Evolutionary conservation across 2,888 invertebrate species (phyloP).

Genomic region (Cataglyphis cursor): DNA sequence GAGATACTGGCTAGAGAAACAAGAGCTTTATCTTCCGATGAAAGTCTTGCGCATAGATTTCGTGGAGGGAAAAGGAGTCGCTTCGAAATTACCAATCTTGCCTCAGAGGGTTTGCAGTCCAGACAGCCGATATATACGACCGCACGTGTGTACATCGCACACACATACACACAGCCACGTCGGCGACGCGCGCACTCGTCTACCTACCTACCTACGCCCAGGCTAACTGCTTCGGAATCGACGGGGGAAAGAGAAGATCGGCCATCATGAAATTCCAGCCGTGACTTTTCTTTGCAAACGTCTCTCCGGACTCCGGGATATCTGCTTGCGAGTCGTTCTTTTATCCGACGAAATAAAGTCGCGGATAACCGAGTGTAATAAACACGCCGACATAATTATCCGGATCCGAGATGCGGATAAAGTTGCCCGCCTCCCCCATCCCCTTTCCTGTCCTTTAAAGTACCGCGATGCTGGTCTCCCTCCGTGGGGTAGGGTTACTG

Average conservation of each 20-base stretch:
- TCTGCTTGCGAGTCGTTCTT: constrained; percentile 11
- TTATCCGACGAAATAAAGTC: constrained; percentile 75
- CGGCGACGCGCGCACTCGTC: constrained; percentile 30
- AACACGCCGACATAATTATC: constrained; percentile 83
- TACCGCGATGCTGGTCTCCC: constrained; percentile 29
- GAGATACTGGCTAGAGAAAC: constrained; percentile 67
- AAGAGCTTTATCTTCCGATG: constrained; percentile 75
- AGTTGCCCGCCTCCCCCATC: constrained; percentile 26
- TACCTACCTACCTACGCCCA: constrained; percentile 57
- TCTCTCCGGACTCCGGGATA: constrained; percentile 58
- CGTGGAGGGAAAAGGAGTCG: constrained; percentile 57
- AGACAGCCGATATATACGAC: constrained; percentile 29
- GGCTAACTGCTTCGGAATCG: constrained; percentile 55
- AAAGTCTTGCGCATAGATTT: constrained; percentile 61
- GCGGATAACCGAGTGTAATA: constrained; percentile 78
- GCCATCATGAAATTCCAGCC: constrained; percentile 79
- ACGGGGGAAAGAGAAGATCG: constrained; percentile 66
- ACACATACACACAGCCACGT: neutral
- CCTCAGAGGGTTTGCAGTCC: constrained; percentile 36
- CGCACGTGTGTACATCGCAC: constrained; percentile 45
- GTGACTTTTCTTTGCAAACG: constrained; percentile 59
- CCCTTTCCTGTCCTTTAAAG: constrained; percentile 49
- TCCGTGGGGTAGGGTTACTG: constrained; percentile 56
- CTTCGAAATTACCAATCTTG: constrained; percentile 79
- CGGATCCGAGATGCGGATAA: constrained; percentile 71